These are phyloP conservation scores for Drosophila sproati DNA, from an alignment of 1,140 invertebrate species.

Conservation along the genomic window DNA sequence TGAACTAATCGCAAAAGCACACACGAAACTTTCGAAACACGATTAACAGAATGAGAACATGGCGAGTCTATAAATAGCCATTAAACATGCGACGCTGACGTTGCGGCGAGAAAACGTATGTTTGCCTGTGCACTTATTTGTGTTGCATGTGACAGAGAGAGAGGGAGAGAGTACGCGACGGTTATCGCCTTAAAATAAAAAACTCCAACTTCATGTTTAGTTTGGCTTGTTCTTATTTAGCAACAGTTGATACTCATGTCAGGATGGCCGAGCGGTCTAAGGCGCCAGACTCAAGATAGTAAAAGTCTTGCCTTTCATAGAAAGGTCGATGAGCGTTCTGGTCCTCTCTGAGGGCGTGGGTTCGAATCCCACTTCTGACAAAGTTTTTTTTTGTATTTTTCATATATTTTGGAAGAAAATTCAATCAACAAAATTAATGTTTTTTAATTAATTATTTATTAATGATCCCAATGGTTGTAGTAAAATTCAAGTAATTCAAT, in stretches of 20 bases:
- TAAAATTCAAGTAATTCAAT: conserved; percentile 76
- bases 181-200: conserved; percentile 20
- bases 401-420: conserved; percentile 3
- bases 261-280: conserved; percentile 90
- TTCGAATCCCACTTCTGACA: conserved; percentile 95
- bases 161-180: neutral
- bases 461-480: conserved; percentile 39
- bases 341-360: conserved; percentile 94
- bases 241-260: conserved; percentile 70
- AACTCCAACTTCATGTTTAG: neutral
- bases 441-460: conserved; percentile 57
- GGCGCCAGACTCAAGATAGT: conserved; percentile 86
- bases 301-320: conserved; percentile 59
- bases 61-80: conserved; percentile 64
- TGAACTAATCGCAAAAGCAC: conserved; percentile 27
- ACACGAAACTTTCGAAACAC: conserved; percentile 43
- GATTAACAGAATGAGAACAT: conserved; percentile 14
- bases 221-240: conserved; percentile 50
- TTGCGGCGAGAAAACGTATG: conserved; percentile 71
- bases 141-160: neutral
- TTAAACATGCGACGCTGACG: conserved; percentile 59
- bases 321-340: conserved; percentile 87
- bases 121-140: conserved; percentile 48
- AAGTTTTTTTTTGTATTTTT: conserved; percentile 85
- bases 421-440: conserved; percentile 57